These are phyloP conservation scores for Peromyscus melanophrys DNA, from an alignment of 2,797 vertebrate species.

Conservation along the genomic window DNA sequence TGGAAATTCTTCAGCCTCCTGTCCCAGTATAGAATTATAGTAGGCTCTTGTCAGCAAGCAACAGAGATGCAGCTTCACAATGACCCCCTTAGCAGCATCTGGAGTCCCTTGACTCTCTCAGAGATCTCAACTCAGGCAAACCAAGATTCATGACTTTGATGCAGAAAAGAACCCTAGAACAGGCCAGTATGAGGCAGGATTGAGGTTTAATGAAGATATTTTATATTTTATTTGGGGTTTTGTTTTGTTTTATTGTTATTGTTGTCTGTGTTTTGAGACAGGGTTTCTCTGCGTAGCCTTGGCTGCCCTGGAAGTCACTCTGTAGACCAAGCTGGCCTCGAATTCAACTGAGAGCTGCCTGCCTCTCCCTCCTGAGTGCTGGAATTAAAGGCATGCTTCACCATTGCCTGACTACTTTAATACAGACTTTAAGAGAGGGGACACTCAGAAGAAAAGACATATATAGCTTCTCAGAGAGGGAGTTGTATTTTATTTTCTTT, in stretches of 20 bases:
- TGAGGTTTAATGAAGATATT: not conserved
- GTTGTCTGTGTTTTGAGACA: not conserved
- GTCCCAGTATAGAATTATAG: not conserved
- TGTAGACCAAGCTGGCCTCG: not conserved
- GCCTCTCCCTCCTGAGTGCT: not conserved
- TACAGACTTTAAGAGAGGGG: not conserved
- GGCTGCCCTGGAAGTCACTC: not conserved
- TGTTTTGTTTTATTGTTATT: not conserved
- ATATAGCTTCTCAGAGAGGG: not conserved
- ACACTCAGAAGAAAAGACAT: not conserved
- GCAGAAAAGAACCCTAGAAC: not conserved
- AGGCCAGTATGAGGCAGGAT: not conserved
- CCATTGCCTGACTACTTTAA: not conserved
- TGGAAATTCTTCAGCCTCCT: slow-evolving; percentile 50
- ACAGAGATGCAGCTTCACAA: not conserved
- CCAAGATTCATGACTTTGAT: not conserved
- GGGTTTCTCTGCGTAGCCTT: not conserved
- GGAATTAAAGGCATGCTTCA: not conserved
- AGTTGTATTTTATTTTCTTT: not conserved
- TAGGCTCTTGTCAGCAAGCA: not conserved
- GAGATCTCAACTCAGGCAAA: not conserved
- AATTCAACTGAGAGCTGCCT: not conserved
- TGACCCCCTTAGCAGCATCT: not conserved
- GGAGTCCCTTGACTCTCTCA: too few species aligned
- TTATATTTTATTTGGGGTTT: not conserved